Conservation (phyloP, 2,797 vertebrate species). For the Crocodylus rhombifer region DNA sequence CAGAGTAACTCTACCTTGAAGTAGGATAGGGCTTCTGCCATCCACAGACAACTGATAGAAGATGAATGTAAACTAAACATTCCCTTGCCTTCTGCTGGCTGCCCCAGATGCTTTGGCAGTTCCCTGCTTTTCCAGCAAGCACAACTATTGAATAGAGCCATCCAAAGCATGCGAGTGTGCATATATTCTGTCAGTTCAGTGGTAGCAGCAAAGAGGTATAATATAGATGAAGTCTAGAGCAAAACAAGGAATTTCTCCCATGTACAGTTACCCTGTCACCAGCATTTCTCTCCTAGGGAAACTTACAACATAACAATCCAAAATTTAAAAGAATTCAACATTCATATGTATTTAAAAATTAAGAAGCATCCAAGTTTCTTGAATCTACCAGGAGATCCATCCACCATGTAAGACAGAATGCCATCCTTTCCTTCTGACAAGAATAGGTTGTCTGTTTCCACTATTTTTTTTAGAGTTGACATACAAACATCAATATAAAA, state of each 20-base stretch:
- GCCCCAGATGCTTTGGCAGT: too few species aligned
- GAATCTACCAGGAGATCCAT: background rate
- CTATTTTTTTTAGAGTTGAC: background rate
- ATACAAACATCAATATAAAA: background rate
- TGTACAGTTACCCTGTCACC: background rate
- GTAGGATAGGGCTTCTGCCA: too few species aligned
- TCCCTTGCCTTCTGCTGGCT: too few species aligned
- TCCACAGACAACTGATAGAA: too few species aligned
- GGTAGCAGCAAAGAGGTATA: too few species aligned
- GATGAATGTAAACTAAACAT: too few species aligned
- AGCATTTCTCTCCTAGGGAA: background rate
- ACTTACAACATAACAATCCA: background rate
- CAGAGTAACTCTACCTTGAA: too few species aligned
- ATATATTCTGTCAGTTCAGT: too few species aligned
- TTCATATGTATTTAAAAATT: background rate
- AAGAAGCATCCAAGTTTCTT: background rate
- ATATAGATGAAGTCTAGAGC: too few species aligned
- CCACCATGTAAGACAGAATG: background rate
- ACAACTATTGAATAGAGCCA: too few species aligned
- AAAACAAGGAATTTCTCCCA: background rate
- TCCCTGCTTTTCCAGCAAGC: too few species aligned
- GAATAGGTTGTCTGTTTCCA: background rate
- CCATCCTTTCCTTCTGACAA: background rate
- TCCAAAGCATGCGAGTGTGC: too few species aligned
- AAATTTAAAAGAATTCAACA: background rate